phyloP scores from a whole-genome alignment of 2,113 vertebrate genomes.

The Laterallus jamaicensis region DNA sequence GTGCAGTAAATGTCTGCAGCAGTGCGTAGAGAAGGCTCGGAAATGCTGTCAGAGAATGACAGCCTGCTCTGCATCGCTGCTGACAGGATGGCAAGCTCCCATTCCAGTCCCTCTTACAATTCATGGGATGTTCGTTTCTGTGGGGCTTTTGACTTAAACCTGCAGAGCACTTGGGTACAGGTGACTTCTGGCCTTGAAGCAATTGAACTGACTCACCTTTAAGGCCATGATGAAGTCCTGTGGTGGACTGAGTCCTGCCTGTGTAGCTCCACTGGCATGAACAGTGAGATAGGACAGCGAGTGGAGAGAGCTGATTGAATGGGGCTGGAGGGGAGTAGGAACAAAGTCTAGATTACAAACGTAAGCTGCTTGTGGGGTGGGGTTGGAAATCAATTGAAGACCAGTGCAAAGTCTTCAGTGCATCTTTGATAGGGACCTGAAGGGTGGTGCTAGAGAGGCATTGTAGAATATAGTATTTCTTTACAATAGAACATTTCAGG shows the following conservation, averaged over 20 bases:
- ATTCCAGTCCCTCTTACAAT: accelerated
- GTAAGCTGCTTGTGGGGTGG: not conserved
- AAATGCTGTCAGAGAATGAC: accelerated
- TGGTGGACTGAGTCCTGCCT: not conserved
- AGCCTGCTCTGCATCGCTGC: accelerated
- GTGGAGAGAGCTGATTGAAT: not conserved
- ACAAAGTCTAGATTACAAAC: slow-evolving; percentile 4
- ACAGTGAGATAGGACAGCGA: not conserved
- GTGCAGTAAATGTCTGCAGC: accelerated
- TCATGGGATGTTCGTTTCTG: accelerated
- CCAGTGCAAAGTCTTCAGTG: slow-evolving; percentile 29
- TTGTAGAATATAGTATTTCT: not conserved
- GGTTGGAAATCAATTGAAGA: not conserved
- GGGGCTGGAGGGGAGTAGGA: not conserved
- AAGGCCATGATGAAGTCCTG: not conserved
- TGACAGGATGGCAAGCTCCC: accelerated
- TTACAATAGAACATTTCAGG: not conserved
- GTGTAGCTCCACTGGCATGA: not conserved
- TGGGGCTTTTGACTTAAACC: not conserved
- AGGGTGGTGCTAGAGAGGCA: not conserved
- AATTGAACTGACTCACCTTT: not conserved
- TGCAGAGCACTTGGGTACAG: accelerated
- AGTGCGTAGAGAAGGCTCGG: accelerated
- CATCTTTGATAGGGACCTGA: not conserved
- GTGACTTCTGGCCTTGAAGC: not conserved